phyloP scores from a whole-genome alignment of 2,113 vertebrate genomes.

The Lamprotornis superbus region DNA sequence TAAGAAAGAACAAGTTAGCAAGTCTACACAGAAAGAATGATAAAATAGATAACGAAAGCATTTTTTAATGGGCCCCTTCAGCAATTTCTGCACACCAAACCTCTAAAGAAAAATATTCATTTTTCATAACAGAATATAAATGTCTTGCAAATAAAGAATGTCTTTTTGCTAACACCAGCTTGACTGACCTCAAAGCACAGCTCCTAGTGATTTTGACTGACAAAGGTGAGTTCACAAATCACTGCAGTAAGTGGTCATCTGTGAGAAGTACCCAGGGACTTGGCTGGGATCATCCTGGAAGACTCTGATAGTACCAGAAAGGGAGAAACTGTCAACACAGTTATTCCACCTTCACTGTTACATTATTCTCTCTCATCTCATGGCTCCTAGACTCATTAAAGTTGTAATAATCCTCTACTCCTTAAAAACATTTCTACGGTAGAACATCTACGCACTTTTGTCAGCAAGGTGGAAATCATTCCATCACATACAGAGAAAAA shows the following conservation, averaged over 20 bases:
- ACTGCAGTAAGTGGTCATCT: background rate
- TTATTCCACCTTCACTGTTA: background rate
- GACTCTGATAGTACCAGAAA: background rate
- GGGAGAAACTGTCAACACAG: accelerated
- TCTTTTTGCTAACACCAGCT: background rate
- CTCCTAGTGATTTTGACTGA: background rate
- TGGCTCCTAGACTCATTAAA: background rate
- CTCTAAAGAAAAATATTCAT: background rate
- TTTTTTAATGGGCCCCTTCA: background rate
- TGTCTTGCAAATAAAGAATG: background rate
- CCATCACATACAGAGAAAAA: accelerated
- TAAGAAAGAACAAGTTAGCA: background rate
- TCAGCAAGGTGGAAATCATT: background rate
- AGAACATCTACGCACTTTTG: background rate
- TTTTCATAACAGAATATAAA: background rate
- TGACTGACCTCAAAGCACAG: background rate
- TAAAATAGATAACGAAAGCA: background rate
- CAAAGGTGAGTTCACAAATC: background rate
- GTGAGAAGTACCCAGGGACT: background rate
- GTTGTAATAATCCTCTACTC: background rate
- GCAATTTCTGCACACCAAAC: background rate
- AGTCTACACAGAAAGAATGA: background rate
- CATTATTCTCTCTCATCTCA: background rate
- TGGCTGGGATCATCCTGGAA: background rate
- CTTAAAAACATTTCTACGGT: background rate